phyloP scores from a whole-genome alignment of 2,888 invertebrate genomes.

The Philaethria dido region DNA sequence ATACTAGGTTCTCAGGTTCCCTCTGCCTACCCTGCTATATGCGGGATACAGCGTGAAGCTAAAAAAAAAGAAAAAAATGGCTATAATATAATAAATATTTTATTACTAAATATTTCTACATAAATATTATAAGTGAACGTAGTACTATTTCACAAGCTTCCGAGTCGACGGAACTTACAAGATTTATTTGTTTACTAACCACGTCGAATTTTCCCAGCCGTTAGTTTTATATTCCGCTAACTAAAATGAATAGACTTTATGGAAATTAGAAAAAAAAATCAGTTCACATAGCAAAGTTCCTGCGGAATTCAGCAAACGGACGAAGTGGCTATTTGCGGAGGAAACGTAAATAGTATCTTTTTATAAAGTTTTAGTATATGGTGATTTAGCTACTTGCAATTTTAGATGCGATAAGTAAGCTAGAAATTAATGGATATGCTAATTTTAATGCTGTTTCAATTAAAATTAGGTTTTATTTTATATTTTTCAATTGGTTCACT shows the following conservation, averaged over 20 bases:
- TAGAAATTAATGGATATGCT: not conserved
- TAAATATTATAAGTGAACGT: not conserved
- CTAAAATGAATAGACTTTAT: conserved; percentile 19
- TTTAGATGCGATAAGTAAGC: not conserved
- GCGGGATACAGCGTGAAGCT: too few species aligned
- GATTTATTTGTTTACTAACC: conserved; percentile 32
- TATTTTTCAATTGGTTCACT: too few species aligned
- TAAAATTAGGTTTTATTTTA: not conserved
- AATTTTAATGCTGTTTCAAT: not conserved
- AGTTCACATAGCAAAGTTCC: conserved; percentile 16
- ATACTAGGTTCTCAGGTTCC: too few species aligned
- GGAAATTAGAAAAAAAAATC: conserved; percentile 3
- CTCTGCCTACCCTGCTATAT: too few species aligned
- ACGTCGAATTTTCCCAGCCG: conserved; percentile 14
- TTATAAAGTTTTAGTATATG: not conserved
- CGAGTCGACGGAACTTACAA: conserved; percentile 20
- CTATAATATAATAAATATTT: not conserved
- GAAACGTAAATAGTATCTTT: conserved; percentile 8
- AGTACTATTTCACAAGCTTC: not conserved
- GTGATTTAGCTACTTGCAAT: not conserved
- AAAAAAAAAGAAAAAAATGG: too few species aligned
- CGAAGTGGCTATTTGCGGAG: conserved; percentile 11
- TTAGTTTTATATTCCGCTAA: conserved; percentile 21
- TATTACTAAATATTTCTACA: too few species aligned
- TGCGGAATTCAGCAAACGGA: not conserved